Evolutionary conservation across 2,888 invertebrate species (phyloP).

Genomic region (Ceramica pisi): DNA sequence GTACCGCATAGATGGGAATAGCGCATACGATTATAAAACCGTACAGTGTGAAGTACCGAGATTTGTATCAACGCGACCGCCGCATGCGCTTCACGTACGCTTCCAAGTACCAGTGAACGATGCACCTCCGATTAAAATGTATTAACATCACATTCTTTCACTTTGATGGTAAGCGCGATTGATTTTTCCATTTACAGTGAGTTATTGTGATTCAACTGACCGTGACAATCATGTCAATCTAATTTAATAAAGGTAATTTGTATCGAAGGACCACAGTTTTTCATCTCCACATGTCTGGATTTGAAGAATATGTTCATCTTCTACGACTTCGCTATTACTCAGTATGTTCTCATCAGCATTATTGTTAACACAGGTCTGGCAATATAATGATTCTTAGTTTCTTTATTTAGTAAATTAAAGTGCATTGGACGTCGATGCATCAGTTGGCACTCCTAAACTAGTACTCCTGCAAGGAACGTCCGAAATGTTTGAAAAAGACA

Average conservation of each 20-base stretch:
- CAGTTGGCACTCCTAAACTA: no score
- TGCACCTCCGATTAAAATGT: slow-evolving; percentile 68
- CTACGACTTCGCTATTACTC: not conserved
- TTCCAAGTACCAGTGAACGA: slow-evolving; percentile 68
- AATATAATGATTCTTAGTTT: no score
- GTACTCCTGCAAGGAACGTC: no score
- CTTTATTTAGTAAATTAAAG: no score
- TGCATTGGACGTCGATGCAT: no score
- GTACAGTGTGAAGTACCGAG: slow-evolving; percentile 55
- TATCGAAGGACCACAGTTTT: not conserved
- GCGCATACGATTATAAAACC: slow-evolving; percentile 49
- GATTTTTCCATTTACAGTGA: slow-evolving; percentile 43
- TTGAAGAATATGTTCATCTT: not conserved
- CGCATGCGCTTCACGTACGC: slow-evolving; percentile 69
- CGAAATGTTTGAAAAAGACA: no score
- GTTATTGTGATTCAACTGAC: slow-evolving; percentile 11
- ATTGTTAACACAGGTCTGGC: not conserved
- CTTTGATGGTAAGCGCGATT: slow-evolving; percentile 50
- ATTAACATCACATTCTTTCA: slow-evolving; percentile 65
- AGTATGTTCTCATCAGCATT: no score
- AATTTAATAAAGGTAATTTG: not conserved
- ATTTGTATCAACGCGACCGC: slow-evolving; percentile 61
- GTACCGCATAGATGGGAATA: slow-evolving; percentile 53
- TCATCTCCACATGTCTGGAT: not conserved
- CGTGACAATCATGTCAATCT: not conserved